Percentiles rank a stretch among this genome's conserved stretches.
Conservation (phyloP, 2,797 vertebrate species). For the Hyperoplus lanceolatus region DNA sequence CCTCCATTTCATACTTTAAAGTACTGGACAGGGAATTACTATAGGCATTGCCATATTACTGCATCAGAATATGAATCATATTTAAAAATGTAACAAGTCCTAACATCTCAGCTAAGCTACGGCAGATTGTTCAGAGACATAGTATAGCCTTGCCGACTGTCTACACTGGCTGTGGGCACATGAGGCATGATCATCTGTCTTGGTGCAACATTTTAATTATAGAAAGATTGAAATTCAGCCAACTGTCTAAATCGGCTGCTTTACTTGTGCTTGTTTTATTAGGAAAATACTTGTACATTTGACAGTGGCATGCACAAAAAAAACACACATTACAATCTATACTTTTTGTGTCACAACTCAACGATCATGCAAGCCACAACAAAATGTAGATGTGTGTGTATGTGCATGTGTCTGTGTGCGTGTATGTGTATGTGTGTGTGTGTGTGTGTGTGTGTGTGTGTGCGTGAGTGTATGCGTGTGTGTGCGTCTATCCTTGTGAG, state of each 20-base stretch:
- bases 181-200: constrained; percentile 2
- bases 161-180: constrained; percentile 18
- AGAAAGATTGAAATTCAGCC: constrained; percentile 24
- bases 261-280: constrained; percentile 1
- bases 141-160: neutral
- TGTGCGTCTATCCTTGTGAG: neutral
- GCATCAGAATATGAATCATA: constrained; percentile 2
- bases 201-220: constrained; percentile 29
- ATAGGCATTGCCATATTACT: neutral
- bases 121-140: constrained; percentile 11
- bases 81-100: neutral
- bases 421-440: neutral
- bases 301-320: neutral
- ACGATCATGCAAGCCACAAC: neutral
- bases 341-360: neutral
- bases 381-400: neutral
- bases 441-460: neutral
- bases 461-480: neutral
- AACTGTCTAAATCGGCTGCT: constrained; percentile 9
- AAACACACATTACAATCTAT: neutral
- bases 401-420: neutral
- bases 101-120: neutral
- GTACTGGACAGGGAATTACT: neutral
- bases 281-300: neutral
- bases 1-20: neutral